These are phyloP conservation scores for Pluvialis apricaria DNA, from an alignment of 2,113 vertebrate genomes.

Conservation along the genomic window DNA sequence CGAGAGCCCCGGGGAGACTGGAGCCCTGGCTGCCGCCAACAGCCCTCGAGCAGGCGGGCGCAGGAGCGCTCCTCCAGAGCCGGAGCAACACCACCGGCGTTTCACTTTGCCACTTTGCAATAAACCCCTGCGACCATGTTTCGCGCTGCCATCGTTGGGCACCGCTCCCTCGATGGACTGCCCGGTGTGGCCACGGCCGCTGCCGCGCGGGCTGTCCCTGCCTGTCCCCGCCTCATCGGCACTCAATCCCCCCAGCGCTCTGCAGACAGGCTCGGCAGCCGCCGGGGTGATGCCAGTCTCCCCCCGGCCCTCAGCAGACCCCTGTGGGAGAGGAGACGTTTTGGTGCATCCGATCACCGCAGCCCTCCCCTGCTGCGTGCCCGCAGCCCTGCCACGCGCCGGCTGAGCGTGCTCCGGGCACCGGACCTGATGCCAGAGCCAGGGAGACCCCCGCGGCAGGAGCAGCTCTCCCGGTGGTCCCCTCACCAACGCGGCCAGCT, in stretches of 20 bases:
- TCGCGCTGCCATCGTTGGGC: neutral
- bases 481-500: neutral
- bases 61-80: neutral
- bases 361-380: neutral
- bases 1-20: neutral
- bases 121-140: neutral
- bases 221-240: neutral
- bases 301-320: neutral
- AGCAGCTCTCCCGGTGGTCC: neutral
- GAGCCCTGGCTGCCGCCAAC: neutral
- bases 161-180: neutral
- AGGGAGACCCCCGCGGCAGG: neutral
- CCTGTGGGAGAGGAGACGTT: neutral
- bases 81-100: neutral
- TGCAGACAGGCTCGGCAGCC: neutral
- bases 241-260: neutral
- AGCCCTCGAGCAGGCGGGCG: neutral
- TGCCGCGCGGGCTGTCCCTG: too few relatives aligned
- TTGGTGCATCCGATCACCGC: neutral
- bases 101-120: neutral
- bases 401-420: neutral
- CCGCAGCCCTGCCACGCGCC: accelerated
- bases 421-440: neutral
- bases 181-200: accelerated
- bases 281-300: accelerated